phyloP scores from a whole-genome alignment of 2,888 invertebrate species.

The Ophion obscuratus region DNA sequence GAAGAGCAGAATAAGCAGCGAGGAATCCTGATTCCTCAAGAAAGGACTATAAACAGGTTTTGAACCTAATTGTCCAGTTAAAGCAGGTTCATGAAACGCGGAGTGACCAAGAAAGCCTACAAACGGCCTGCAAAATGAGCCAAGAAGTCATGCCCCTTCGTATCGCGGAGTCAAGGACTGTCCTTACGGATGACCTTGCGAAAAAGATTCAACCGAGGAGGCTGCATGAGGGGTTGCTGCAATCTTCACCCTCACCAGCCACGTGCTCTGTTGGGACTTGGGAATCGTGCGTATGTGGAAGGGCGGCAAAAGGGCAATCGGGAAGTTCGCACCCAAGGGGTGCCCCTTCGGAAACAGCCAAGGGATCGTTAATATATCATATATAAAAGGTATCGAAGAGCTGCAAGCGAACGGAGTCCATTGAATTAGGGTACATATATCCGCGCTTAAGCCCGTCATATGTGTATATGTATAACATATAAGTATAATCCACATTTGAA shows the following conservation, averaged over 20 bases:
- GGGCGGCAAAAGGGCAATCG: conserved; percentile 31
- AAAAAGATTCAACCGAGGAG: not conserved
- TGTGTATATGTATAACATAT: not conserved
- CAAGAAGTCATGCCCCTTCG: too few relatives aligned
- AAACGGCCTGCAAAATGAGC: not conserved
- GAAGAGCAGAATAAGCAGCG: too few relatives aligned
- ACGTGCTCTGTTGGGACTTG: not conserved
- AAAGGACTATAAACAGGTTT: too few relatives aligned
- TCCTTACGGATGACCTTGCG: not conserved
- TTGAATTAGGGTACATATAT: conserved; percentile 7
- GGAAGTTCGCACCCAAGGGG: conserved; percentile 44
- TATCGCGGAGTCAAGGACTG: not conserved
- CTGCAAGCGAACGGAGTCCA: conserved; percentile 11
- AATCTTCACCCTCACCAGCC: not conserved
- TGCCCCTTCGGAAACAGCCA: conserved; percentile 59
- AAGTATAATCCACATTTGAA: not conserved
- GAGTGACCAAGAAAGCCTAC: not conserved
- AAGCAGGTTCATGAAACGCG: not conserved
- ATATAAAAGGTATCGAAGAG: conserved; percentile 30
- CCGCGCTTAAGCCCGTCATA: not conserved
- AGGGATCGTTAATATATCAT: conserved; percentile 61
- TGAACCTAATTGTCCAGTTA: too few relatives aligned
- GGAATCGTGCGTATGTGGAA: not conserved
- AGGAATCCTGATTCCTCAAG: too few relatives aligned
- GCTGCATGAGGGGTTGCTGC: not conserved